A percentile compares a stretch with the other conserved stretches of the same genome.
These are phyloP conservation scores for Dendrolimus pini DNA, from an alignment of 2,888 invertebrate genomes.

Conservation along the genomic window DNA sequence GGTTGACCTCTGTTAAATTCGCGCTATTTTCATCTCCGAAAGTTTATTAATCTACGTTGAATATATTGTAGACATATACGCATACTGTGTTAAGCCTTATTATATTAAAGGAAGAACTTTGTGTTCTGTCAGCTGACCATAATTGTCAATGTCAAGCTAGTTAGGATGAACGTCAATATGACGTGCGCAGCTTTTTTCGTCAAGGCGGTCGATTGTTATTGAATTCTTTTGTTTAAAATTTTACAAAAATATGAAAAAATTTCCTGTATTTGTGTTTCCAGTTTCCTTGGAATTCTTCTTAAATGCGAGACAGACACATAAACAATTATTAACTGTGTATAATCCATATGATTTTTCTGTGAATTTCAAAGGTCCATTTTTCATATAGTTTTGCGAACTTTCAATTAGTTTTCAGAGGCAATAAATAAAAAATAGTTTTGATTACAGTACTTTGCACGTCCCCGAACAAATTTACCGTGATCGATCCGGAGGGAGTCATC, in stretches of 20 bases:
- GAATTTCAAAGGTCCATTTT: conserved; percentile 83
- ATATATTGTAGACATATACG: too few species aligned
- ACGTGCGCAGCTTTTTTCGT: too few species aligned
- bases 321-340: conserved; percentile 87
- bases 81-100: too few species aligned
- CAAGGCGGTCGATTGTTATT: conserved; percentile 25
- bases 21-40: too few species aligned
- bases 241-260: conserved; percentile 67
- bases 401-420: conserved; percentile 6
- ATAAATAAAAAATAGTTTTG: conserved; percentile 8
- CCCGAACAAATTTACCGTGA: conserved; percentile 87
- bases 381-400: conserved; percentile 3
- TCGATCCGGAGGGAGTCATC: conserved; percentile 87
- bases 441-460: conserved; percentile 83
- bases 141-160: too few species aligned
- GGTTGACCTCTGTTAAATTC: too few species aligned
- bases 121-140: too few species aligned
- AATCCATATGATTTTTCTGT: conserved; percentile 91
- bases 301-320: conserved; percentile 85
- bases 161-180: too few species aligned
- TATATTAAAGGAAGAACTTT: too few species aligned
- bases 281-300: conserved; percentile 84
- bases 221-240: conserved; percentile 23
- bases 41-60: too few species aligned
- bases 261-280: conserved; percentile 91